Evolutionary conservation across 2,888 invertebrate species (phyloP), one percentile per base, ranked within the genome.

Genomic region (Cryptocheilus praepositus): DNA sequence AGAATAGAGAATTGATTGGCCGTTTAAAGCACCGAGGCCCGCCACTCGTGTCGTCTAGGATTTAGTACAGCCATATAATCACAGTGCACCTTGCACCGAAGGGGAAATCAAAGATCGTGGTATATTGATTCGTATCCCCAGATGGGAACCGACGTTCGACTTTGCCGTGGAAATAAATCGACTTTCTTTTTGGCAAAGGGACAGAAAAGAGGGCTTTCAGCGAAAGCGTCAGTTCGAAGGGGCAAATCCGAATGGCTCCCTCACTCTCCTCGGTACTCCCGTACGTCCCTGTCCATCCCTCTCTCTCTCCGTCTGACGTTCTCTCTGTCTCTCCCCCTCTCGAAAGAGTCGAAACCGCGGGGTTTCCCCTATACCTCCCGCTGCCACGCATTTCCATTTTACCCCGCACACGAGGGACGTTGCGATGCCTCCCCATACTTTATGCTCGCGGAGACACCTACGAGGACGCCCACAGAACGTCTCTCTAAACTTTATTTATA

Each of bases 351-450:
- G 76, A 74, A 83, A 79, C 84, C 78, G 75, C 81, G 80, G 85
- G 84, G 84, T 81, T 81, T 81, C 84, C 73, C 71, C 72, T 67
- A 62, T 76, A 78, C 79, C 82, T 73, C 83, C 85, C 76, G 84
- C 79, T 83, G 84, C 71, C 76, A 79, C 64, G 73, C 80, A 85
- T 84, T 85, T 83, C 83, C 85, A 85, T 85, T 84, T 82, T 81
- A 83, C 83, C 79, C 83, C 75, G 75, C 58, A 22, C 67, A 62
- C 70, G 77, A 55, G 71, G 65, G 21, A 43, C 64, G 71, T 69
- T 62, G 69, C 77, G 65, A 60, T 67, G 44, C 64, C 61, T 66
- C 66, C 56, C 46, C 62, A 71, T 72, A 67, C 76, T 70, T 76
- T 70, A 74, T 69, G 55, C 69, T 11, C 36, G 45, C 25, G 19